Conservation (phyloP, 2,888 invertebrate species). For the Falcaria lacertinaria region DNA sequence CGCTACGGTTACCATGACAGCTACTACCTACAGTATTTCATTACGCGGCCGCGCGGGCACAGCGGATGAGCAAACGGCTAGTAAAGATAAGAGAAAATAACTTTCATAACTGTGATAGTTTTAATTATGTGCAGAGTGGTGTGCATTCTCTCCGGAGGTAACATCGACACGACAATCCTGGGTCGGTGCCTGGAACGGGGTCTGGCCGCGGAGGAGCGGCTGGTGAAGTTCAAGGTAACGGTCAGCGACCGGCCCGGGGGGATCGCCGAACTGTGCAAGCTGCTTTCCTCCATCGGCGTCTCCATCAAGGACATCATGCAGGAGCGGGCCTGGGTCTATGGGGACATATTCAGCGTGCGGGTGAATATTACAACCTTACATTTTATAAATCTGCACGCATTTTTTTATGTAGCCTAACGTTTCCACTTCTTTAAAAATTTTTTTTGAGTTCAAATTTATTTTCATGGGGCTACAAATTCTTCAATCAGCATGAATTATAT, state of each 20-base stretch:
- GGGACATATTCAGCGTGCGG: constrained; percentile 87
- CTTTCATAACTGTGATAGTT: too few relatives aligned
- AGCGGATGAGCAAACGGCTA: too few relatives aligned
- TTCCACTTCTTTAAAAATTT: too few relatives aligned
- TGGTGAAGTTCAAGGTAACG: constrained; percentile 80
- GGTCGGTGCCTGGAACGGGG: constrained; percentile 94
- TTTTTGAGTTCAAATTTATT: too few relatives aligned
- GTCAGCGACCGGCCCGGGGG: constrained; percentile 93
- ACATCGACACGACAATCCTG: constrained; percentile 94
- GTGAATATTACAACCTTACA: constrained; percentile 27
- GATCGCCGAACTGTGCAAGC: constrained; percentile 89
- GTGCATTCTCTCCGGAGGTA: constrained; percentile 91
- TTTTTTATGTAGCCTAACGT: constrained; percentile 5
- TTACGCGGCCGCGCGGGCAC: too few relatives aligned
- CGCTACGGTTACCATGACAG: too few relatives aligned
- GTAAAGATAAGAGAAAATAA: too few relatives aligned
- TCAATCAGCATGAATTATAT: too few relatives aligned
- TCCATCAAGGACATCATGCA: constrained; percentile 97
- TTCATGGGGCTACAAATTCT: too few relatives aligned
- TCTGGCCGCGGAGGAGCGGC: constrained; percentile 90
- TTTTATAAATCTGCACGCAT: neutral
- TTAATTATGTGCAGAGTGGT: constrained; percentile 87
- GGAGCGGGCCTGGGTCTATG: constrained; percentile 95
- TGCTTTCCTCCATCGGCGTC: constrained; percentile 88
- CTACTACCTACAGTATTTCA: too few relatives aligned